Percentiles rank a stretch among this genome's conserved stretches.
Evolutionary conservation across 2,888 invertebrate genomes (phyloP).

Genomic region (Pyrochroa serraticornis): DNA sequence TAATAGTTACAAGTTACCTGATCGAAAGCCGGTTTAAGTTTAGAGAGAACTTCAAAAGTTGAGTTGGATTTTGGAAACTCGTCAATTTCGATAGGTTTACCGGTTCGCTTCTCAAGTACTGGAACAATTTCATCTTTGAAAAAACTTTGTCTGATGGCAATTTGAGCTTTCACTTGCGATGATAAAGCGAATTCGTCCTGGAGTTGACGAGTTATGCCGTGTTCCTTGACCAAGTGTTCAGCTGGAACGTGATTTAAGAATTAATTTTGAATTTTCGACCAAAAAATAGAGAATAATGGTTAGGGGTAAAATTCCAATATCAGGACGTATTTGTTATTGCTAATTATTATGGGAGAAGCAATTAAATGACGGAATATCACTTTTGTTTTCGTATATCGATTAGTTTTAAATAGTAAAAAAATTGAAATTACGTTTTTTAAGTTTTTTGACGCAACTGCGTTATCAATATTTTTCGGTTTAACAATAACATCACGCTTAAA

Average conservation of each 20-base stretch:
- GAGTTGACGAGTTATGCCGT: conserved; percentile 67
- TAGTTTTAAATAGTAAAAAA: too few species aligned
- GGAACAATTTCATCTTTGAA: conserved; percentile 77
- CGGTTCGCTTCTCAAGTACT: conserved; percentile 55
- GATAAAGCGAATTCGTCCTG: conserved; percentile 73
- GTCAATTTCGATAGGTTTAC: conserved; percentile 63
- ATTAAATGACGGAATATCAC: too few species aligned
- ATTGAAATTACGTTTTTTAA: too few species aligned
- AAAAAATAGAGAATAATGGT: not conserved
- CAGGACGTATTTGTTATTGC: too few species aligned
- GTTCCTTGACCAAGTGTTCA: conserved; percentile 76
- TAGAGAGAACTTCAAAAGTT: conserved; percentile 65
- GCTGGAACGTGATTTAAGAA: conserved; percentile 57
- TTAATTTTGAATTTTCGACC: not conserved
- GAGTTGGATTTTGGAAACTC: conserved; percentile 72
- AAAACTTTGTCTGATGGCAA: conserved; percentile 66
- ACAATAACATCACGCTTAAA: too few species aligned
- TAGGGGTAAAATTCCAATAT: too few species aligned
- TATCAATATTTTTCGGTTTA: too few species aligned
- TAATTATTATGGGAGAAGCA: too few species aligned
- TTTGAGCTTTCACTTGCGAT: conserved; percentile 71
- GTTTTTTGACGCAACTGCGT: too few species aligned
- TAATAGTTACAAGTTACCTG: conserved; percentile 34
- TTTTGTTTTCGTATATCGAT: too few species aligned
- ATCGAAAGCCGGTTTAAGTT: conserved; percentile 69